These are phyloP conservation scores for Nycteola revayana DNA, from an alignment of 2,888 invertebrate genomes.

Conservation along the genomic window DNA sequence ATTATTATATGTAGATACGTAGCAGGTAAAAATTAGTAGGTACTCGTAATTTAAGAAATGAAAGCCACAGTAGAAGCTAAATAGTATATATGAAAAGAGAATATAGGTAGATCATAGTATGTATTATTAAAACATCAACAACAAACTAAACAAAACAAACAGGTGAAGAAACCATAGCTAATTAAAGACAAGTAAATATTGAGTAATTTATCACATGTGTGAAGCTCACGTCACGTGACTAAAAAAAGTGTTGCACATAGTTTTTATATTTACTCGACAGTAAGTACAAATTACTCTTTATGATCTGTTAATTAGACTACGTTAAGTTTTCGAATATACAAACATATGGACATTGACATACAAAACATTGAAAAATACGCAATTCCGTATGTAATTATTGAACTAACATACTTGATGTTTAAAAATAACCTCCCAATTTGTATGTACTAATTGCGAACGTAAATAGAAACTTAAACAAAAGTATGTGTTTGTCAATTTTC, in stretches of 20 bases:
- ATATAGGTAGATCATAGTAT: too few relatives aligned
- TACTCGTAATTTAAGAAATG: too few relatives aligned
- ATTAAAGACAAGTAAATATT: too few relatives aligned
- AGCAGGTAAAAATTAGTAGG: too few relatives aligned
- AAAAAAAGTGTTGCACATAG: slow-evolving; percentile 21
- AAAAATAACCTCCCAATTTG: slow-evolving; percentile 24
- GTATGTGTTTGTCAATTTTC: slow-evolving; percentile 6
- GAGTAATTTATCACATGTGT: too few relatives aligned
- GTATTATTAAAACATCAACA: too few relatives aligned
- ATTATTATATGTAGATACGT: too few relatives aligned
- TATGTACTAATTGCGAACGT: slow-evolving; percentile 24
- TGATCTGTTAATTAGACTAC: slow-evolving; percentile 29
- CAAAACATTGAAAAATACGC: slow-evolving; percentile 11
- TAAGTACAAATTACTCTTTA: slow-evolving; percentile 29
- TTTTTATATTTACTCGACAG: slow-evolving; percentile 14
- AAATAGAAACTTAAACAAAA: slow-evolving; percentile 26
- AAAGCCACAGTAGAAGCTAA: too few relatives aligned
- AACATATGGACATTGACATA: slow-evolving; percentile 10
- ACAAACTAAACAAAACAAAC: too few relatives aligned
- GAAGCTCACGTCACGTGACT: not conserved
- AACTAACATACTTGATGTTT: slow-evolving; percentile 19
- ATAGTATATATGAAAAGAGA: too few relatives aligned
- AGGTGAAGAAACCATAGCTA: too few relatives aligned
- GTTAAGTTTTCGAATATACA: slow-evolving; percentile 26
- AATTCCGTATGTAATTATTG: slow-evolving; percentile 17